Evolutionary conservation across 2,888 invertebrate genomes (phyloP).

Genomic region (Eumacrocentrus americanus): DNA sequence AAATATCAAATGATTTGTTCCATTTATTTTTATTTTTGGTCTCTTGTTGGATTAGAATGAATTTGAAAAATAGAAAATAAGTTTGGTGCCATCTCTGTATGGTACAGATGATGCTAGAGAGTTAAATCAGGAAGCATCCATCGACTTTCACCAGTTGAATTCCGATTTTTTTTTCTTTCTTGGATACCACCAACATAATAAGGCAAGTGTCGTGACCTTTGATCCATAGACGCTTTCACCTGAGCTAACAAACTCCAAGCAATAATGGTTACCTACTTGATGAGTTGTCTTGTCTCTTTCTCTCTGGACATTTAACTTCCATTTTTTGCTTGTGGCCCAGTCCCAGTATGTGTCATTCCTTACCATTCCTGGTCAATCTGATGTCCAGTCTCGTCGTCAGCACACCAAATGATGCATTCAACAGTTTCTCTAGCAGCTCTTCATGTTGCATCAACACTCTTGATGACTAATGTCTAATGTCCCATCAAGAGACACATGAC

Average conservation of each 20-base stretch:
- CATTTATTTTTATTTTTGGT: background rate
- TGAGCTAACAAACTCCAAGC: slow-evolving; percentile 19
- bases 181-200: background rate
- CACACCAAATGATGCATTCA: background rate
- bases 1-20: slow-evolving; percentile 37
- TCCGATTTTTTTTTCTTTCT: slow-evolving; percentile 10
- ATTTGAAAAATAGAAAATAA: too few species aligned
- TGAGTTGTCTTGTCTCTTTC: background rate
- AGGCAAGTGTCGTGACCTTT: slow-evolving; percentile 40
- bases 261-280: slow-evolving; percentile 19
- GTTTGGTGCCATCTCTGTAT: too few species aligned
- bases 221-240: slow-evolving; percentile 39
- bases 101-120: background rate
- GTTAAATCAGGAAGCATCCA: background rate
- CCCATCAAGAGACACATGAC: background rate
- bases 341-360: too few species aligned
- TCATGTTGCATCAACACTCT: background rate
- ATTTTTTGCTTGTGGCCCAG: too few species aligned
- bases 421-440: background rate
- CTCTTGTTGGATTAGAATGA: too few species aligned
- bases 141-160: slow-evolving; percentile 20
- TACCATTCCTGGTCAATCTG: background rate
- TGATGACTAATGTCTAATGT: slow-evolving; percentile 12
- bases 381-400: too few species aligned
- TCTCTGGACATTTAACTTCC: too few species aligned